Base-by-base conservation (phyloP, 2,888 invertebrate species). In the Abscondita cerata region DNA sequence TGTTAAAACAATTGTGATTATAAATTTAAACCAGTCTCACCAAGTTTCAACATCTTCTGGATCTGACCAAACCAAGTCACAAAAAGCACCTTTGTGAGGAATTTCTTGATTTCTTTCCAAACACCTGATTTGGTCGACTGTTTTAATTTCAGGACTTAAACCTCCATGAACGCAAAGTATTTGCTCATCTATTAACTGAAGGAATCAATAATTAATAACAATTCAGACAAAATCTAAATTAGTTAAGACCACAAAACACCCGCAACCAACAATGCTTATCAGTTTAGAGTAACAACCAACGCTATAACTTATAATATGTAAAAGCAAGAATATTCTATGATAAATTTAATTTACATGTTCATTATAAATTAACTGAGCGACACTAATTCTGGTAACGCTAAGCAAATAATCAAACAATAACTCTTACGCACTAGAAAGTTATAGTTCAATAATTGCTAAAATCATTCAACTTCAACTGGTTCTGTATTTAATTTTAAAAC, bases 41-140 rank as follows among this genome's bases (percentile, higher is more conserved):
- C 98, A 98, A 72, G 89, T 89, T 65, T 96, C 93, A 57, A 97
- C 92, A 76, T 98, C 97, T 76, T 98, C 98, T 31, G 99, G 99
- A 83, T 99, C 99, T 2, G 98, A 98, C 99, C 99, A 99, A 52
- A 99, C 92, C 70, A 99, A 86, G 87, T 98, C 99, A 87, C 98
- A 98, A 80, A 98, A 96, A 50, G 96, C 94, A 65, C 98, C 99
- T 86, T 96, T 96, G 78, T 98, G 96, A 41, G 98, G 98, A 76
- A 98, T 97, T 85, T 98, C 98, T 81, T 95, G 95, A 81, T 97
- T 96, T 74, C 98, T 88, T 76, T 97, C 95, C 76, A 98, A 93
- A 71, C 91, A 92, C 72, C 96, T 86, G 76, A 99, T 96, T 85
- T 98, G 96, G 83, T 99, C 99, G 70, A 99, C 84, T 62, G 97